These are phyloP conservation scores for Allobates femoralis DNA, from an alignment of 2,797 vertebrate genomes.

Conservation along the genomic window DNA sequence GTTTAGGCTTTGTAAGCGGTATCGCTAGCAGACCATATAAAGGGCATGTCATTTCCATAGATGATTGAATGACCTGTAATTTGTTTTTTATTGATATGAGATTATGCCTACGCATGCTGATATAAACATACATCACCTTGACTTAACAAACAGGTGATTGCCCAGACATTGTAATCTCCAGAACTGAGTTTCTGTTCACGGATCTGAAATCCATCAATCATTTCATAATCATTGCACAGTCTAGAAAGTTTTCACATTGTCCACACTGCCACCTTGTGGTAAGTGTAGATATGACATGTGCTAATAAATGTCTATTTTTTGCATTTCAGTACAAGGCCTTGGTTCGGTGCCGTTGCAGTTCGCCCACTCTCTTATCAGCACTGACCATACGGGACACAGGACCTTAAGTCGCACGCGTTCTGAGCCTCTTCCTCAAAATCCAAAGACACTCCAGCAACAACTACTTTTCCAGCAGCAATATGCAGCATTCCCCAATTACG, in stretches of 20 bases:
- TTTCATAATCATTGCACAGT: neutral
- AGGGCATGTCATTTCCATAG: neutral
- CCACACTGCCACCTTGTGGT: slow-evolving; percentile 41
- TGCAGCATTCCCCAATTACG: slow-evolving; percentile 83
- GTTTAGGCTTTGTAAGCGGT: neutral
- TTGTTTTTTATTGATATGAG: neutral
- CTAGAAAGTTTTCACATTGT: neutral
- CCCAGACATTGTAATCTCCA: neutral
- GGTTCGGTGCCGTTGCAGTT: slow-evolving; percentile 77
- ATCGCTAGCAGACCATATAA: neutral
- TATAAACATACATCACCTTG: neutral
- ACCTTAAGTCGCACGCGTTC: slow-evolving; percentile 92
- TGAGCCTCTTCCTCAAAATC: slow-evolving; percentile 89
- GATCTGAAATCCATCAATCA: neutral
- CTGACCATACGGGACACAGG: slow-evolving; percentile 81
- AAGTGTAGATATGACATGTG: neutral
- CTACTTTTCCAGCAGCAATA: slow-evolving; percentile 86
- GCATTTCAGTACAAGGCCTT: slow-evolving; percentile 82
- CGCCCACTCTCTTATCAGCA: slow-evolving; percentile 71
- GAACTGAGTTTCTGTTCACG: neutral
- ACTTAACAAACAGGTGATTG: neutral
- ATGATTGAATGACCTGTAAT: neutral
- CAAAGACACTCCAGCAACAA: slow-evolving; percentile 79
- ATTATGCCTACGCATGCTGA: neutral
- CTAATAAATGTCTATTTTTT: neutral